Evolutionary conservation across 2,113 vertebrate species (phyloP).

Genomic region (Lethenteron reissneri): DNA sequence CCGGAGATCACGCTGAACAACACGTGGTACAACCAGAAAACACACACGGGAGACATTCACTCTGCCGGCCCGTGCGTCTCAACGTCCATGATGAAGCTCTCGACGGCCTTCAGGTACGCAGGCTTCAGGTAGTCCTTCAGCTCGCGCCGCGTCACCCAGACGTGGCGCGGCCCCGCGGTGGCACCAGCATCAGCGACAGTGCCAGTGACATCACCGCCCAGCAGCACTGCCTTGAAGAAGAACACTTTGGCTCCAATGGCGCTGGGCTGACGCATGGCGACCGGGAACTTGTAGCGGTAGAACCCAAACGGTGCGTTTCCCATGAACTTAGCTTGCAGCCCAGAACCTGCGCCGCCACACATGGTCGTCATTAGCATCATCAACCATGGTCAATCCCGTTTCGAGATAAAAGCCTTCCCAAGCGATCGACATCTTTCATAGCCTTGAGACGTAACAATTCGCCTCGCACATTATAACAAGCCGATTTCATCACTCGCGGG

Average conservation of each 20-base stretch:
- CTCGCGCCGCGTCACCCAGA: conserved; percentile 60
- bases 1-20: no score
- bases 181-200: background rate
- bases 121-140: conserved; percentile 49
- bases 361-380: no score
- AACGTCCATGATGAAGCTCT: conserved; percentile 31
- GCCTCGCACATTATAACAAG: no score
- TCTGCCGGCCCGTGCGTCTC: background rate
- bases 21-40: no score
- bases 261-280: conserved; percentile 28
- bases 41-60: background rate
- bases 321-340: conserved; percentile 42
- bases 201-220: conserved; percentile 16
- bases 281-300: conserved; percentile 81
- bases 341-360: conserved; percentile 23
- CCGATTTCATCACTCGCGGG: no score
- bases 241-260: conserved; percentile 54
- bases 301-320: conserved; percentile 70
- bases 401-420: no score
- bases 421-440: no score
- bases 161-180: conserved; percentile 17
- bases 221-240: conserved; percentile 81
- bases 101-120: conserved; percentile 47
- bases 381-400: no score
- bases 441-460: no score